Conservation (phyloP, 2,797 vertebrate genomes). For the Limnodromus scolopaceus region DNA sequence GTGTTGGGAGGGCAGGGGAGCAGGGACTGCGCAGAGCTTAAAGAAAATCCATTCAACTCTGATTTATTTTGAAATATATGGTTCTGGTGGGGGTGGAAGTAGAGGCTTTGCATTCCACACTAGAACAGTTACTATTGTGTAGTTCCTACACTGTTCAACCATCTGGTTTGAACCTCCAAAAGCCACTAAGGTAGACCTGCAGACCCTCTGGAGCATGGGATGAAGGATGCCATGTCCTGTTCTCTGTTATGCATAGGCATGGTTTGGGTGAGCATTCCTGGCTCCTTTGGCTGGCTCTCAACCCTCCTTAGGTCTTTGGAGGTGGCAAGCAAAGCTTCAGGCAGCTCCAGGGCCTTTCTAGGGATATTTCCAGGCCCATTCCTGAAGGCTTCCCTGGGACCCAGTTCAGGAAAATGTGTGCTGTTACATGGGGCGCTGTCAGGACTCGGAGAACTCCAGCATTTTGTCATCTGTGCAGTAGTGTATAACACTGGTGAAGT, state of each 20-base stretch:
- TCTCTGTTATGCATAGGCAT: no score
- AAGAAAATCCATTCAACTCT: not conserved
- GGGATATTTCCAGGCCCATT: not conserved
- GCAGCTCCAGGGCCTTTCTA: not conserved
- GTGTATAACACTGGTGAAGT: not conserved
- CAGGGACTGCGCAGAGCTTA: not conserved
- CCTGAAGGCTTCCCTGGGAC: not conserved
- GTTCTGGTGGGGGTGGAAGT: not conserved
- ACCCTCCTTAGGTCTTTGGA: not conserved
- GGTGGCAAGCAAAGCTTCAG: not conserved
- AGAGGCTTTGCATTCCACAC: not conserved
- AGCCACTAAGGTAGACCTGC: not conserved
- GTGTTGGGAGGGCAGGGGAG: not conserved
- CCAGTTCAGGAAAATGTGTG: not conserved
- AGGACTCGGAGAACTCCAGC: not conserved
- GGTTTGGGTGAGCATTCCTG: not conserved
- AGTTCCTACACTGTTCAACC: not conserved
- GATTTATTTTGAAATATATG: not conserved
- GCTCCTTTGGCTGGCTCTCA: not conserved
- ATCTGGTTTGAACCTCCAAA: slow-evolving; percentile 13
- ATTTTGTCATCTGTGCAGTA: not conserved
- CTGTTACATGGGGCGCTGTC: not conserved
- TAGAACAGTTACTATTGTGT: not conserved
- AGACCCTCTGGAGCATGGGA: not conserved
- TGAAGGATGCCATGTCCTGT: not conserved